Percentiles rank a stretch among this genome's conserved stretches.
These are phyloP conservation scores for Octomys mimax DNA, from an alignment of 2,797 vertebrate genomes.

Conservation along the genomic window DNA sequence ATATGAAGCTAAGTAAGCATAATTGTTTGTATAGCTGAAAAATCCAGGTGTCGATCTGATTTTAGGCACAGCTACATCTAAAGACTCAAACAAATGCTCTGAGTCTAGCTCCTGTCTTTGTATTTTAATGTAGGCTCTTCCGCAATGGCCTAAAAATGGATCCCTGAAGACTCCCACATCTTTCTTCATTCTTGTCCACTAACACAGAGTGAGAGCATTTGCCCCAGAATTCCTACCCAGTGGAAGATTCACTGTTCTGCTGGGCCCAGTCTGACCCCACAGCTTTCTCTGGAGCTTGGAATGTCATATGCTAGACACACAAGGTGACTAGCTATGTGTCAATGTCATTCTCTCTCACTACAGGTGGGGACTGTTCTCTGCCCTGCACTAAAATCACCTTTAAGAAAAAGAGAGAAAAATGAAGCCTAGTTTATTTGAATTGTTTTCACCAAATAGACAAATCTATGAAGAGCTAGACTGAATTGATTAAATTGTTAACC, in stretches of 20 bases:
- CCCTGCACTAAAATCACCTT: not conserved
- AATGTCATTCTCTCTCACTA: not conserved
- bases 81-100: not conserved
- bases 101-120: not conserved
- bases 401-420: slow-evolving; percentile 33
- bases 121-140: not conserved
- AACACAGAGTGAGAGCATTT: not conserved
- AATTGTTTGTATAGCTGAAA: slow-evolving; percentile 21
- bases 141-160: not conserved
- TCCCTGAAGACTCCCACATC: not conserved
- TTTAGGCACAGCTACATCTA: not conserved
- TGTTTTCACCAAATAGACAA: slow-evolving; percentile 60
- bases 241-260: not conserved
- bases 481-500: slow-evolving; percentile 50
- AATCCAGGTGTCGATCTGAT: not conserved
- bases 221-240: not conserved
- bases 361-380: not conserved
- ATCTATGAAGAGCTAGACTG: slow-evolving; percentile 46
- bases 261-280: not conserved
- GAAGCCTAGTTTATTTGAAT: slow-evolving; percentile 47
- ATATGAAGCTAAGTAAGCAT: slow-evolving; percentile 48
- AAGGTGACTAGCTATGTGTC: not conserved
- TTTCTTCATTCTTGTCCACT: not conserved
- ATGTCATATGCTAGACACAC: not conserved
- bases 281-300: not conserved